These are phyloP conservation scores for Hippocampus comes DNA, from an alignment of 2,113 vertebrate species.

Conservation along the genomic window DNA sequence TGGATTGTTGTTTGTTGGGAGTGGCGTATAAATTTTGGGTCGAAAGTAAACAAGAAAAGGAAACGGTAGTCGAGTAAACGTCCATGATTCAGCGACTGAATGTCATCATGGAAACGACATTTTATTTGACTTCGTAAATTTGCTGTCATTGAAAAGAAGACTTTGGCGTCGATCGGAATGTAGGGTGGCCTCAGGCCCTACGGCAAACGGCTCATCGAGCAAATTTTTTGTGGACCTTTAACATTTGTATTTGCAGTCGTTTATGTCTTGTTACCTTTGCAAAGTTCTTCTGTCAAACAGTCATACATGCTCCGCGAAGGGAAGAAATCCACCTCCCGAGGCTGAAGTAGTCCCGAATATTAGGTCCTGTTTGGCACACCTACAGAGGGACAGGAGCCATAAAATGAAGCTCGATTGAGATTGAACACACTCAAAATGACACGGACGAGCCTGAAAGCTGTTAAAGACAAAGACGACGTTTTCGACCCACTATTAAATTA, in stretches of 20 bases:
- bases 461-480: neutral
- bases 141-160: too few species aligned
- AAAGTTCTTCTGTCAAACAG: constrained; percentile 56
- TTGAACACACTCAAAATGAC: neutral
- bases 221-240: neutral
- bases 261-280: constrained; percentile 45
- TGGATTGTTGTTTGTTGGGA: too few species aligned
- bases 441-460: neutral
- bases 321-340: constrained; percentile 31
- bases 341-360: neutral
- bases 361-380: constrained; percentile 9
- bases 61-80: too few species aligned
- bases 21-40: too few species aligned
- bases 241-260: neutral
- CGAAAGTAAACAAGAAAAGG: too few species aligned
- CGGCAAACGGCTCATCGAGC: too few species aligned
- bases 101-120: too few species aligned
- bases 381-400: constrained; percentile 6
- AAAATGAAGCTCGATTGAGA: neutral
- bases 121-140: neutral
- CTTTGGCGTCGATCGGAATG: too few species aligned
- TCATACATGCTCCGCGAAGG: constrained; percentile 64
- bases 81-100: too few species aligned
- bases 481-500: neutral
- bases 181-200: too few species aligned